Evolutionary conservation across 2,113 vertebrate species (phyloP).

Genomic region (Labrus mixtus): DNA sequence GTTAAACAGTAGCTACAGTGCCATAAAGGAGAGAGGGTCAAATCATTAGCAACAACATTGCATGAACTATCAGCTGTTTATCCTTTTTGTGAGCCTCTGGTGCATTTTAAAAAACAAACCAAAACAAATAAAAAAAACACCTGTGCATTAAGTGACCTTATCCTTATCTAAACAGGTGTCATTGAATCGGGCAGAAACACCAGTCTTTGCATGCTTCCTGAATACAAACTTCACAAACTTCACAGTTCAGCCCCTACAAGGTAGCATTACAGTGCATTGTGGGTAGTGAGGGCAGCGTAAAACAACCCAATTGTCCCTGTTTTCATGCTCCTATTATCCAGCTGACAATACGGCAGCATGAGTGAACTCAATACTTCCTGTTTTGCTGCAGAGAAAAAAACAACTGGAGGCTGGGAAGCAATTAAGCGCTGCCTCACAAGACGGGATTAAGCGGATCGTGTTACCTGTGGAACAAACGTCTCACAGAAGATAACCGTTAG

Average conservation of each 20-base stretch:
- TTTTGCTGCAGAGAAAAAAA: slow-evolving; percentile 56
- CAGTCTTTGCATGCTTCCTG: neutral
- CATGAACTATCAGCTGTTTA: slow-evolving; percentile 30
- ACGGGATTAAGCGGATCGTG: slow-evolving; percentile 59
- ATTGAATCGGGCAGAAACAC: slow-evolving; percentile 28
- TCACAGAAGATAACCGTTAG: slow-evolving; percentile 36
- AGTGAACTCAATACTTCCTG: slow-evolving; percentile 63
- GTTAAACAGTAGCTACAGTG: slow-evolving; percentile 17
- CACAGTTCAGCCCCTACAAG: slow-evolving; percentile 11
- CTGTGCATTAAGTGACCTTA: slow-evolving; percentile 18
- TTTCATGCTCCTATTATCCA: slow-evolving; percentile 61
- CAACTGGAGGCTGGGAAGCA: slow-evolving; percentile 58
- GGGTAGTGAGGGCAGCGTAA: slow-evolving; percentile 36
- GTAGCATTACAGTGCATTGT: slow-evolving; percentile 42
- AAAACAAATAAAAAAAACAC: too few relatives aligned
- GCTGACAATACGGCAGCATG: slow-evolving; percentile 45
- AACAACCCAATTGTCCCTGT: slow-evolving; percentile 58
- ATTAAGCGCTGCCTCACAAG: slow-evolving; percentile 62
- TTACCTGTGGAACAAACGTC: slow-evolving; percentile 61
- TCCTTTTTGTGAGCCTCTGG: neutral
- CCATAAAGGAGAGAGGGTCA: slow-evolving; percentile 14
- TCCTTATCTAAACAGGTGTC: slow-evolving; percentile 36
- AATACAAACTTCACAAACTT: neutral
- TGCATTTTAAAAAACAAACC: neutral
- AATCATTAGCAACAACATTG: slow-evolving; percentile 51